Percentiles rank a stretch among this genome's conserved stretches.
These are phyloP conservation scores for Lacanobia oleracea DNA, from an alignment of 2,888 invertebrate species.

Conservation along the genomic window DNA sequence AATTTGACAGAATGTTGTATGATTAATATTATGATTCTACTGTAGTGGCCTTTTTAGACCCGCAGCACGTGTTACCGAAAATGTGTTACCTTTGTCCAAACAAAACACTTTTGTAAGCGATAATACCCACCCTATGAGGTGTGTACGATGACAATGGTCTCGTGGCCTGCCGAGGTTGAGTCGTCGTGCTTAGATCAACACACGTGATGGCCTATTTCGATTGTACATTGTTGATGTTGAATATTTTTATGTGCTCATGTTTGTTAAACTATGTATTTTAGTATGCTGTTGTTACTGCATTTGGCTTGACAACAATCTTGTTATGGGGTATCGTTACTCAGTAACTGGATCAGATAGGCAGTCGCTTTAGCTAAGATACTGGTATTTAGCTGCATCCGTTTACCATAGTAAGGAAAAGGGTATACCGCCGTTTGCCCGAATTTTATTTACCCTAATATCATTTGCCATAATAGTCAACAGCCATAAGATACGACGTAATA, in stretches of 20 bases:
- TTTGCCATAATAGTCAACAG: too few species aligned
- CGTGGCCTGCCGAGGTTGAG: slow-evolving; percentile 45
- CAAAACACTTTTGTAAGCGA: slow-evolving; percentile 6
- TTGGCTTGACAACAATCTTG: background rate
- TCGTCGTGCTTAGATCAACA: slow-evolving; percentile 11
- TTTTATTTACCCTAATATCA: too few species aligned
- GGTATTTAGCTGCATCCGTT: too few species aligned
- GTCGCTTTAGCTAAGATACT: background rate
- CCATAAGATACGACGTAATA: too few species aligned
- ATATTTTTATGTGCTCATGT: slow-evolving; percentile 39
- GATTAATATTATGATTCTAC: too few species aligned
- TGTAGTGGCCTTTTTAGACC: too few species aligned
- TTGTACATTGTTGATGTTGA: slow-evolving; percentile 40
- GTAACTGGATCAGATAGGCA: background rate
- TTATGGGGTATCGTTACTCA: background rate
- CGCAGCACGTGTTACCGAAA: background rate
- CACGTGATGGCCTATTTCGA: slow-evolving; percentile 53
- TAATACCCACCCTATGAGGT: slow-evolving; percentile 17
- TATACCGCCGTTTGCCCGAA: too few species aligned
- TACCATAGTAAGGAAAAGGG: too few species aligned
- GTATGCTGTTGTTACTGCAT: background rate
- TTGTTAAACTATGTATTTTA: slow-evolving; percentile 40
- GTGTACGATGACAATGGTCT: slow-evolving; percentile 20
- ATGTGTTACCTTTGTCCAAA: background rate
- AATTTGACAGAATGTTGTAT: too few species aligned